Percentiles rank a stretch among this genome's conserved stretches.
phyloP scores from a whole-genome alignment of 2,888 invertebrate species.

The Mesorhabditis spiculigera region DNA sequence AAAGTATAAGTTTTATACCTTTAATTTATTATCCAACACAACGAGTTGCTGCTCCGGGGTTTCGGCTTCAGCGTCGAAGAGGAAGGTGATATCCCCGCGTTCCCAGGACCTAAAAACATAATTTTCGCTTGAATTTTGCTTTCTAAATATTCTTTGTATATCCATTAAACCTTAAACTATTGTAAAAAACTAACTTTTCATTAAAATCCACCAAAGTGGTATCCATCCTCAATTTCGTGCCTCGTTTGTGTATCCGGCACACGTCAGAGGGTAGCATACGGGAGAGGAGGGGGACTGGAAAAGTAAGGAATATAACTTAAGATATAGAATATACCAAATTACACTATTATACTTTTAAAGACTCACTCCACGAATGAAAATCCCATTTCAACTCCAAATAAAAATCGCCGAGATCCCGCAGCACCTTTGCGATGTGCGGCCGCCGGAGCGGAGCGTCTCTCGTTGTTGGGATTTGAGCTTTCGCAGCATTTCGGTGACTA shows the following conservation, averaged over 20 bases:
- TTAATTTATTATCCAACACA: conserved; percentile 87
- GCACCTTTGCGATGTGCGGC: conserved; percentile 77
- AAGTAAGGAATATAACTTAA: not conserved
- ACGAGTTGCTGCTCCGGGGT: conserved; percentile 80
- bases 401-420: conserved; percentile 89
- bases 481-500: conserved; percentile 50
- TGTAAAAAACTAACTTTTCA: conserved; percentile 64
- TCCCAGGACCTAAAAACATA: conserved; percentile 71
- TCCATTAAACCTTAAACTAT: not conserved
- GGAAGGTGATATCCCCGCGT: conserved; percentile 92
- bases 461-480: conserved; percentile 81
- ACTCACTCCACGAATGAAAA: conserved; percentile 89
- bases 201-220: conserved; percentile 95
- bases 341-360: conserved; percentile 5
- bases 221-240: conserved; percentile 68
- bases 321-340: not conserved
- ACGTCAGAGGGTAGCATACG: conserved; percentile 96
- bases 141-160: not conserved
- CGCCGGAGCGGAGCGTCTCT: conserved; percentile 85
- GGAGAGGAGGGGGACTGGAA: conserved; percentile 85
- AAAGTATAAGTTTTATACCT: conserved; percentile 64
- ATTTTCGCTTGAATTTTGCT: not conserved
- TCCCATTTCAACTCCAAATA: conserved; percentile 99
- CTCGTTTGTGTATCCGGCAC: conserved; percentile 92
- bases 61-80: conserved; percentile 77